Base-by-base conservation (phyloP, 2,113 vertebrate genomes). In the Rutilus rutilus region DNA sequence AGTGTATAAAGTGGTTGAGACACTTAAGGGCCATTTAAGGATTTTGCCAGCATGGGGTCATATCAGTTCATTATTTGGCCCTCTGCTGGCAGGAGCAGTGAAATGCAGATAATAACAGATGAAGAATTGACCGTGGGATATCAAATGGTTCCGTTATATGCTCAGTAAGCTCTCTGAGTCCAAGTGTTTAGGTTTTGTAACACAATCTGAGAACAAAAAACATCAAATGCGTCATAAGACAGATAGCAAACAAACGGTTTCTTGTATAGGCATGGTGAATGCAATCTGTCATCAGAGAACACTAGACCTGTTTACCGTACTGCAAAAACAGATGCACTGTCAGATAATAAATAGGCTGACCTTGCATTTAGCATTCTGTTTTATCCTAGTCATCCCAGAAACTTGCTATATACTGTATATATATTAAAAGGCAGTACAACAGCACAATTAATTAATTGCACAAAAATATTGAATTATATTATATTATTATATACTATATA, bases 1-100 rank as follows among this genome's bases (percentile, higher is more conserved):
- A 92, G 90, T 93, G 91, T 93, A 89, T 92, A 91, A 92, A 89
- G 88, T 93, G 89, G 87, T 91, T 90, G 91, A 93, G 73, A 82
- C 57, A 82, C 1, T 57, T 86, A 64, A 15, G 19, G 7, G 90
- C 90, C 90, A 86, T 86, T 5, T 2, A 60, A 57, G 74, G 14
- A 30, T 15, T 82, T 47, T 47, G 62, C 27, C 25, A 82, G 25
- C 1, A 3, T 54, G 27, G 27, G 80, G 64, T 82, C 64, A 42
- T 10, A 11, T 7, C 0, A 19, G 67, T 71, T 83, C 9, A 73
- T 52, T 23, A 25, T 25, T 36, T 25, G 45, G 21, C 81, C 67
- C 81, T 59, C 81, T 83, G 50, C 30, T 83, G 81, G 50, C 30
- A 21, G 12, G 42, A 36, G 23, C 19, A n/a, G 21, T n/a, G 50